Base-by-base conservation (phyloP, 1,140 invertebrate species). In the Drosophila paulistorum region DNA sequence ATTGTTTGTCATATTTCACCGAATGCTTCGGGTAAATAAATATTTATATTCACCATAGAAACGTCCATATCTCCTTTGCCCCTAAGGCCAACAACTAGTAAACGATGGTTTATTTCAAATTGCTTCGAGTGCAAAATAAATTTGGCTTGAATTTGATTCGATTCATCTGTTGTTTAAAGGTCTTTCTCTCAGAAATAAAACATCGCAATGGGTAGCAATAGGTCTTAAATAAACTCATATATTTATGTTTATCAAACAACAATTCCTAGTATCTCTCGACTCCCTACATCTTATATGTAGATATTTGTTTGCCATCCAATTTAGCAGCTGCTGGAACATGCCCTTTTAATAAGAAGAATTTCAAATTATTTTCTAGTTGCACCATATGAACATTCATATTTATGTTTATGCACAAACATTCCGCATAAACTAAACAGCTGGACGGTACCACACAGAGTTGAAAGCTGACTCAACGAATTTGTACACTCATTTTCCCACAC, bases 381-480 rank as follows among this genome's bases (percentile, higher is more conserved):
- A 37, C 45, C 17, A 51, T 51, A 51, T 51, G 20, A 51, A 51
- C 45, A 61, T 51, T 14, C 39, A 54, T 60, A 48, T 68, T 51
- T 60, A 37, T 10, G 23, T 39, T 20, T 54, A 4, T 13, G 14
- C 14, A 26, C 41, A 37, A 37, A 58, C 37, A 65, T 37, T 70
- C 23, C 35, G 17, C 45, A 39, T 59, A 39, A 59, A 37, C 57
- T 13, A 30, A 23, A 59, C 70, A 69, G 67, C 61, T 59, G 65
- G 54, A 13, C 59, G 61, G 23, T 51, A 51, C 45, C 45, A 51
- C 45, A 51, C 45, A 51, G 45, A 14, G 10, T 37, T 42, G 26
- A 51, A 48, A 63, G 77, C 78, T 85, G 82, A 85, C 70, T 85
- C 74, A 70, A 51, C 63, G 55, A 60, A 70, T 74, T 74, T 65